Conservation (phyloP, 2,888 invertebrate genomes). For the Dastarcus helophoroides region DNA sequence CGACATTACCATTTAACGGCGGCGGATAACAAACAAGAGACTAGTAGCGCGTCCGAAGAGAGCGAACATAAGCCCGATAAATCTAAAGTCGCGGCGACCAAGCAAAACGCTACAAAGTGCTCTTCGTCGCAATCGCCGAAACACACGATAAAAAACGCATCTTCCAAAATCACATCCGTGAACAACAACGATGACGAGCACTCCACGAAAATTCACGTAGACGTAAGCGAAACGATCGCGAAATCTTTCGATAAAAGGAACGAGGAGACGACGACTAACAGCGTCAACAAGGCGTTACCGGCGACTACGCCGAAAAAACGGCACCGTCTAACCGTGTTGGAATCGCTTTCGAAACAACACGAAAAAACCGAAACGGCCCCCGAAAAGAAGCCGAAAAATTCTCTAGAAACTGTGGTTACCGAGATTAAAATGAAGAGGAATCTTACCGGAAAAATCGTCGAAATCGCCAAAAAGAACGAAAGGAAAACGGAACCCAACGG, state of each 20-base stretch:
- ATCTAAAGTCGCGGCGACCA: conserved; percentile 15
- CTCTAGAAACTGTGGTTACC: conserved; percentile 30
- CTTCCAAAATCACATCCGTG: no score
- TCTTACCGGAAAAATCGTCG: conserved; percentile 17
- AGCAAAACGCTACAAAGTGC: conserved; percentile 11
- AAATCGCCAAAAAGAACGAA: conserved; percentile 12
- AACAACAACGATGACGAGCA: conserved; percentile 11
- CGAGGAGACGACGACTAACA: conserved; percentile 29
- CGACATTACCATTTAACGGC: conserved; percentile 68
- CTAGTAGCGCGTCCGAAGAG: conserved; percentile 5
- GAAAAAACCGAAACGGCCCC: conserved; percentile 14
- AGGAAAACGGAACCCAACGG: conserved; percentile 28
- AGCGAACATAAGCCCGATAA: conserved; percentile 2
- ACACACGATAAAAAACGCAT: no score
- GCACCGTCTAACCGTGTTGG: conserved; percentile 46
- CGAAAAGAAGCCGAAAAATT: conserved; percentile 24
- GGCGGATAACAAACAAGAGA: conserved; percentile 16
- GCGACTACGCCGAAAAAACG: conserved; percentile 63
- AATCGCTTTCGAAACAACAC: conserved; percentile 30
- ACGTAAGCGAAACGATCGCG: conserved; percentile 47
- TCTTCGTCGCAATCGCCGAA: conserved; percentile 15
- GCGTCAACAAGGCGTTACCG: conserved; percentile 20
- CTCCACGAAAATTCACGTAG: conserved; percentile 21
- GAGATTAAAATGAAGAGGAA: conserved; percentile 34
- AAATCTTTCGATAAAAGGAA: conserved; percentile 40